A percentile compares a stretch with the other conserved stretches of the same genome.
Conservation (phyloP, 2,888 invertebrate species). For the Hecatera dysodea region DNA sequence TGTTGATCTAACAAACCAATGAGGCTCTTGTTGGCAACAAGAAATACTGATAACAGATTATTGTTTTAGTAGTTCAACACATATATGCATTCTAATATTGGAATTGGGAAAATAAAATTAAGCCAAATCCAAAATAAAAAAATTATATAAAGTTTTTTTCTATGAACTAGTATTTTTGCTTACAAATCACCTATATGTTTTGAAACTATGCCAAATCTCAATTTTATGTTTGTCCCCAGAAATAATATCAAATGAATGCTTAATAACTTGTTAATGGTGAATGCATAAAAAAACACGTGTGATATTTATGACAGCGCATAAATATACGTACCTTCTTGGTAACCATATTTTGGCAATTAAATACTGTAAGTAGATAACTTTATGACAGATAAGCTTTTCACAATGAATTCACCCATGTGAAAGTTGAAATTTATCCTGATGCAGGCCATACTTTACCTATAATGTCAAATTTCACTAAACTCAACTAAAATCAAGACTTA, state of each 20-base stretch:
- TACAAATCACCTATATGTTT: slow-evolving; percentile 40
- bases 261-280: slow-evolving; percentile 12
- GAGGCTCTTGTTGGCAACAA: background rate
- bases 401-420: background rate
- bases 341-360: background rate
- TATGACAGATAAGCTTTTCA: background rate
- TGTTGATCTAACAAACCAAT: slow-evolving; percentile 12
- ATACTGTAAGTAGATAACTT: background rate
- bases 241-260: slow-evolving; percentile 16
- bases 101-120: slow-evolving; percentile 2
- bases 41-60: background rate
- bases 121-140: slow-evolving; percentile 6
- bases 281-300: background rate
- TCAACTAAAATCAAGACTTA: background rate
- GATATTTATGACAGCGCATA: too few species aligned
- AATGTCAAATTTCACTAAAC: background rate
- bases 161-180: slow-evolving; percentile 12
- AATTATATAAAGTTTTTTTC: slow-evolving; percentile 10
- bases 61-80: background rate
- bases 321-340: too few species aligned
- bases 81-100: background rate
- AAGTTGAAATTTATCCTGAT: background rate
- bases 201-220: slow-evolving; percentile 55
- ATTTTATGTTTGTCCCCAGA: slow-evolving; percentile 17
- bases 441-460: background rate